Base-by-base conservation (phyloP, 1,140 invertebrate genomes). In the Drosophila malerkotliana region DNA sequence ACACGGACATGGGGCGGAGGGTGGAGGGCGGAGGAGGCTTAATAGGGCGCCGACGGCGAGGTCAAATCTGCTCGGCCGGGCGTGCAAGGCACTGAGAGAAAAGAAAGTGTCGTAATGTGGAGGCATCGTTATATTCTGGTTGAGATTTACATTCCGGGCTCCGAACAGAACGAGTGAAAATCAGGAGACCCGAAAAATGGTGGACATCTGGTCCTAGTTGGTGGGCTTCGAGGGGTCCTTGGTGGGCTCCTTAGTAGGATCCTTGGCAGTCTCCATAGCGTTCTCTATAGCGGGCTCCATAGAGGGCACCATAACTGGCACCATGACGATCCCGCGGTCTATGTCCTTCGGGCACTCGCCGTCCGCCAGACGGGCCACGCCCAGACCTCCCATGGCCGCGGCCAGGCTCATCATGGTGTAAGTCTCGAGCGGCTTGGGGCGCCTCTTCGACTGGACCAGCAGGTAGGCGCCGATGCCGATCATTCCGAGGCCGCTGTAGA, bases 31-130 rank as follows among this genome's bases (percentile, higher is more conserved):
- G 32, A 10, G 10, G 12, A 12, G 34, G 3, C 34, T 37, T 37
- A 37, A 37, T 37, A 37, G 34, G 34, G 34, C 10, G 34, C 34
- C 34, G 12, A n/a, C 34, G 41, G n/a, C 41, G 66, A 78, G 71
- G 71, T 79, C 77, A 69, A 14, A 60, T 61, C 30, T 54, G 45
- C 67, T 54, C 30, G 48, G 30, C 63, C 57, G 45, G 41, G 44
- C 68, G 44, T 67, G 74, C 26, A 57, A 61, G 53, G 26, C 26
- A 28, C 26, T 28, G 26, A 28, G 26, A 28, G 26, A 28, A 28
- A 6, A 28, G 26, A 28, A 28, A 4, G 26, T 1, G 26, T 28
- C 26, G 5, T 28, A 28, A 4, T 6, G 5, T 6, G 5, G 5
- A 6, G 26, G 5, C 26, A 28, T 7, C 26, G 6, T 28, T 28